A percentile compares a stretch with the other conserved stretches of the same genome.
These are phyloP conservation scores for Apocrypta bakeri DNA, from an alignment of 1,140 invertebrate species.

Conservation along the genomic window DNA sequence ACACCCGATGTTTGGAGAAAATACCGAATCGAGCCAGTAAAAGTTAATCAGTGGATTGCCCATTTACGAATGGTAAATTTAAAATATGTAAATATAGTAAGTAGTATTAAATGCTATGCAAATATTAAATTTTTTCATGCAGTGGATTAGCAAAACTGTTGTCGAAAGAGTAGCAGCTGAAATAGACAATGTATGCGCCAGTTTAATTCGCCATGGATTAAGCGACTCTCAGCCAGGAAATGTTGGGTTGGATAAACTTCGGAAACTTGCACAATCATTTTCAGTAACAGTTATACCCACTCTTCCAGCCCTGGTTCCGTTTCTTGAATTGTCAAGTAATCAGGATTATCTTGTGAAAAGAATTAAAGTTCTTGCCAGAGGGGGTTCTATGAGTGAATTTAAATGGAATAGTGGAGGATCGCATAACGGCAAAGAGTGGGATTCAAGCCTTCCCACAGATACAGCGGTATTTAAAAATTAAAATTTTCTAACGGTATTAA, in stretches of 20 bases:
- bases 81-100: neutral
- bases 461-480: conserved; percentile 76
- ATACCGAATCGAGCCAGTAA: conserved; percentile 77
- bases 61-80: conserved; percentile 78
- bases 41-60: conserved; percentile 80
- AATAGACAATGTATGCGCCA: conserved; percentile 81
- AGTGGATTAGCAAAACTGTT: conserved; percentile 89
- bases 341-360: conserved; percentile 89
- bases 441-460: conserved; percentile 86
- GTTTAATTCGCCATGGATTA: conserved; percentile 80
- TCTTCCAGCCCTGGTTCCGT: conserved; percentile 82
- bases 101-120: neutral
- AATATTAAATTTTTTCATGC: conserved; percentile 55
- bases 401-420: conserved; percentile 85
- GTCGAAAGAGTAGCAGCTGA: conserved; percentile 81
- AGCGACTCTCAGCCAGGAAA: conserved; percentile 82
- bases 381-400: conserved; percentile 88
- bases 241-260: conserved; percentile 81
- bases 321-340: conserved; percentile 85
- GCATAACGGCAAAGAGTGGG: conserved; percentile 85
- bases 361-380: conserved; percentile 82
- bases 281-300: conserved; percentile 81
- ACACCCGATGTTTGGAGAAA: conserved; percentile 77
- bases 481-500: too few species aligned
- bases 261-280: conserved; percentile 80